phyloP scores from a whole-genome alignment of 2,888 invertebrate genomes.

The Drosophila mercatorum region DNA sequence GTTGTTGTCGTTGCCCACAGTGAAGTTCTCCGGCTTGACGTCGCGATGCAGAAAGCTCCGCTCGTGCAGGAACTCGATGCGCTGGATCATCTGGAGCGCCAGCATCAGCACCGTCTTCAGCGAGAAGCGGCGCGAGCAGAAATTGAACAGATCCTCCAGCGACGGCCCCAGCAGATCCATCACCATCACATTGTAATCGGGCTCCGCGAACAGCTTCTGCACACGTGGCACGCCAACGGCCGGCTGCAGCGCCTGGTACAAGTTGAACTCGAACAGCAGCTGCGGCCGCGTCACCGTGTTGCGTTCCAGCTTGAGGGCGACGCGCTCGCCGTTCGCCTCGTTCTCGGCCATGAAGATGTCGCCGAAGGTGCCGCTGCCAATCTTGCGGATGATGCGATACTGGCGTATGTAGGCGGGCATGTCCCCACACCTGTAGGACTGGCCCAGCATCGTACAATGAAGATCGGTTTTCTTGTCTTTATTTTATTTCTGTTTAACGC shows the following conservation, averaged over 20 bases:
- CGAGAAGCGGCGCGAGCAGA: conserved; percentile 42
- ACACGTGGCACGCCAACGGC: conserved; percentile 33
- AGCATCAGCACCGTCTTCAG: conserved; percentile 60
- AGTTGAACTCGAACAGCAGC: conserved; percentile 21
- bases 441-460: not conserved
- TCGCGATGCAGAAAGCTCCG: conserved; percentile 45
- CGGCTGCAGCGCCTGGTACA: conserved; percentile 10
- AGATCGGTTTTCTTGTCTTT: not conserved
- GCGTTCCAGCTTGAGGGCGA: conserved; percentile 53
- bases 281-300: accelerated
- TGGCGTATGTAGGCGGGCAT: not conserved
- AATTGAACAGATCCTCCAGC: conserved; percentile 35
- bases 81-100: conserved; percentile 46
- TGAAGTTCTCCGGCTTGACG: conserved; percentile 58
- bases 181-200: conserved; percentile 18
- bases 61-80: conserved; percentile 39
- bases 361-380: conserved; percentile 51
- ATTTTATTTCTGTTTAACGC: not conserved
- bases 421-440: not conserved
- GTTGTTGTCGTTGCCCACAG: accelerated
- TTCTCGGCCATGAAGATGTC: conserved; percentile 31
- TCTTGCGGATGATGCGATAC: conserved; percentile 3
- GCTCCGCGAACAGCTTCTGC: not conserved
- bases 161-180: conserved; percentile 61
- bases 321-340: not conserved